Conservation (phyloP, 2,797 vertebrate genomes). For the Margarornis squamiger region DNA sequence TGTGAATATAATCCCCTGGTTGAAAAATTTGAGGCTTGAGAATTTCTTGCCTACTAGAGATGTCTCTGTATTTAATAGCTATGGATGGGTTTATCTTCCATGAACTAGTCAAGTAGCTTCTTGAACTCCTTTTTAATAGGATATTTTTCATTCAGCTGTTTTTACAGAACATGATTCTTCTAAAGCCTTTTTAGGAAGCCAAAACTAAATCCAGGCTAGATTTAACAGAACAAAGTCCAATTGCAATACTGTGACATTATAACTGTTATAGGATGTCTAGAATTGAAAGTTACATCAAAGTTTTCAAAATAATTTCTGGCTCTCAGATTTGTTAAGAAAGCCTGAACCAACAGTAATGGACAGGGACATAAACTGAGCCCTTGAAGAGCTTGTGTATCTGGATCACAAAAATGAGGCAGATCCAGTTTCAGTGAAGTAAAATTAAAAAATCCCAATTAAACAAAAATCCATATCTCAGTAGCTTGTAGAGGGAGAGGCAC, state of each 20-base stretch:
- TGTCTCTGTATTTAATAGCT: not conserved
- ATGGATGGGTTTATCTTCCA: not conserved
- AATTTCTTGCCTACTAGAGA: not conserved
- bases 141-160: not conserved
- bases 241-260: not conserved
- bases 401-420: not conserved
- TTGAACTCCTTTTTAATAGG: not conserved
- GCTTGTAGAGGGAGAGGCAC: not conserved
- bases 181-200: not conserved
- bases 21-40: not conserved
- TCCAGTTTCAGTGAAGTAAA: not conserved
- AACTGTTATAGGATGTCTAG: not conserved
- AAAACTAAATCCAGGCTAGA: not conserved
- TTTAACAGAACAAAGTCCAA: not conserved
- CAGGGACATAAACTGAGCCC: not conserved
- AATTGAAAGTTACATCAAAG: not conserved
- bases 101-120: not conserved
- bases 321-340: not conserved
- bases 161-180: not conserved
- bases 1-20: not conserved
- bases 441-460: not conserved
- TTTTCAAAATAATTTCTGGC: not conserved
- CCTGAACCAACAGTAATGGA: not conserved
- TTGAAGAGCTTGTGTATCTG: not conserved
- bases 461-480: not conserved